Conservation (phyloP, 2,113 vertebrate genomes). For the Megaleporinus macrocephalus region DNA sequence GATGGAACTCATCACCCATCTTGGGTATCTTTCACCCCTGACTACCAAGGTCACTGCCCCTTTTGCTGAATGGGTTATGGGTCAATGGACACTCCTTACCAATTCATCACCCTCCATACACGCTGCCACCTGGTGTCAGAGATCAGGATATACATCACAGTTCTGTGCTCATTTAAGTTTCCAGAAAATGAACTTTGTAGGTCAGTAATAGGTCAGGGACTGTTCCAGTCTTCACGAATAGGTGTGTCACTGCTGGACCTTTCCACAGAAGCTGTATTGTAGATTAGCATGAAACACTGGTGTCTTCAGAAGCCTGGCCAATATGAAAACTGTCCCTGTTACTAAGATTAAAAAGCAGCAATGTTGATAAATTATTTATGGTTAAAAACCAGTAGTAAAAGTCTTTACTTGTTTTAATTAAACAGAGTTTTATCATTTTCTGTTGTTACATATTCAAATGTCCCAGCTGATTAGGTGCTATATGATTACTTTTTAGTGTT, state of each 20-base stretch:
- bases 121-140: slow-evolving; percentile 6
- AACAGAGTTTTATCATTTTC: too few relatives aligned
- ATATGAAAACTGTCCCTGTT: too few relatives aligned
- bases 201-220: slow-evolving; percentile 11
- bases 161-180: neutral
- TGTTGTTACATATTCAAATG: too few relatives aligned
- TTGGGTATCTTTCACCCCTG: neutral
- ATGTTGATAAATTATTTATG: too few relatives aligned
- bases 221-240: neutral
- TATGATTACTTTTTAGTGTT: too few relatives aligned
- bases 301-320: too few relatives aligned
- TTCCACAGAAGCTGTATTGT: neutral
- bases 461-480: too few relatives aligned
- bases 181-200: neutral
- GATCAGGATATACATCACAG: neutral
- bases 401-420: too few relatives aligned
- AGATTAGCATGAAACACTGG: too few relatives aligned
- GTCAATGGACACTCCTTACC: neutral
- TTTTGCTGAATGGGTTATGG: neutral
- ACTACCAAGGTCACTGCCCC: slow-evolving; percentile 1
- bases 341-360: too few relatives aligned
- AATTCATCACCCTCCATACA: slow-evolving; percentile 1
- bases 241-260: neutral
- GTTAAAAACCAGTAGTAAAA: too few relatives aligned
- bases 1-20: neutral